Percentiles rank a stretch among this genome's conserved stretches.
phyloP scores from a whole-genome alignment of 2,888 invertebrate genomes.

The Galeopsomyia nigrocyanea region DNA sequence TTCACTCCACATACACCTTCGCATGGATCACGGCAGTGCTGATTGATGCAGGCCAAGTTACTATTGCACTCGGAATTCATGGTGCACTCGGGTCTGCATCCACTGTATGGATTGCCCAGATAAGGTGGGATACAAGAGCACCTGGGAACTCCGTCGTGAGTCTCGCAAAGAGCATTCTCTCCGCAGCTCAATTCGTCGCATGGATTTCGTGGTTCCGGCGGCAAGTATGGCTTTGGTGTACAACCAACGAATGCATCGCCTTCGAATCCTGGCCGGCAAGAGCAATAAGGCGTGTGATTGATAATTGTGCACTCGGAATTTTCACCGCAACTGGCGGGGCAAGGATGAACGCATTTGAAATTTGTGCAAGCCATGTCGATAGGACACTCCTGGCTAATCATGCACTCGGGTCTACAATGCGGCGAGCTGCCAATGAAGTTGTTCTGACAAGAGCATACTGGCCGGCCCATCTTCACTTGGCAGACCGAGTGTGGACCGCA shows the following conservation, averaged over 20 bases:
- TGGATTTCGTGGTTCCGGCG: conserved; percentile 70
- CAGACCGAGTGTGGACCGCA: conserved; percentile 88
- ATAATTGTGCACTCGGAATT: conserved; percentile 86
- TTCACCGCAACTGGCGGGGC: conserved; percentile 80
- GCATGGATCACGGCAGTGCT: conserved; percentile 89
- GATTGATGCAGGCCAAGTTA: conserved; percentile 83
- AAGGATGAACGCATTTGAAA: conserved; percentile 88
- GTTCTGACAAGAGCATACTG: conserved; percentile 85
- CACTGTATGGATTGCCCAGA: conserved; percentile 78
- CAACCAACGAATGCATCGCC: conserved; percentile 91
- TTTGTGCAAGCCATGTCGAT: conserved; percentile 83
- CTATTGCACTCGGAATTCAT: conserved; percentile 85
- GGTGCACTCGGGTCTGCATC: conserved; percentile 89
- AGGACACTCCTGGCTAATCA: conserved; percentile 86
- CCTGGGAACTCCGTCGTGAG: conserved; percentile 77
- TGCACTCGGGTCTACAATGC: conserved; percentile 86
- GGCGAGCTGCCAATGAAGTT: conserved; percentile 87
- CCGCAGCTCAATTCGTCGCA: conserved; percentile 88
- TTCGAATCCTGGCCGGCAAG: conserved; percentile 81
- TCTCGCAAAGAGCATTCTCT: conserved; percentile 84
- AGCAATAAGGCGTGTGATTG: conserved; percentile 86
- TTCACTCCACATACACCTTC: conserved; percentile 86
- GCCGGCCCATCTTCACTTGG: conserved; percentile 81
- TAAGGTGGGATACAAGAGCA: conserved; percentile 92
- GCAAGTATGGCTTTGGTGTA: conserved; percentile 65